Conservation (phyloP, 2,888 invertebrate genomes). For the Clivina fossor region DNA sequence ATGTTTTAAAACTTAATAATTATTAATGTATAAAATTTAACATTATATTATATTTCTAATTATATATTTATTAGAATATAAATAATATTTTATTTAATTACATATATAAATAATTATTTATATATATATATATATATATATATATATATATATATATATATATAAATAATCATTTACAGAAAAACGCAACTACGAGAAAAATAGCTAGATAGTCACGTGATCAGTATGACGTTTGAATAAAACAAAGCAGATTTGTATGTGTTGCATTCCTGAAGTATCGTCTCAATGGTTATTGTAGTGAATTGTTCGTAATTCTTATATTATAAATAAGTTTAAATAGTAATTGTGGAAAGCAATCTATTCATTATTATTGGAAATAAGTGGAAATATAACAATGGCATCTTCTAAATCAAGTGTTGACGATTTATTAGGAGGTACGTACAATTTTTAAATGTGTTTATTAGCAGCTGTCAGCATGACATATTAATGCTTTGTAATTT, state of each 20-base stretch:
- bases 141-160: no score
- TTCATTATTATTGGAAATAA: no score
- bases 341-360: conserved; percentile 12
- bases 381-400: conserved; percentile 46
- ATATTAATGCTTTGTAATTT: neutral
- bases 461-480: conserved; percentile 25
- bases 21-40: no score
- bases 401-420: conserved; percentile 52
- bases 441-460: conserved; percentile 10
- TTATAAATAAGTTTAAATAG: conserved; percentile 8
- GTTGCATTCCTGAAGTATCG: conserved; percentile 22
- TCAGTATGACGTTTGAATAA: conserved; percentile 25
- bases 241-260: conserved; percentile 24
- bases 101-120: no score
- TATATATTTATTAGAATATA: no score
- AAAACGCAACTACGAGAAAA: no score
- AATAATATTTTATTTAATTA: no score
- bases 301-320: conserved; percentile 18
- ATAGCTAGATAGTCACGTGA: conserved; percentile 27
- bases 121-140: no score
- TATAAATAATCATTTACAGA: no score
- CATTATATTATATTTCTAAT: no score
- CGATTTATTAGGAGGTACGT: conserved; percentile 52
- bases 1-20: no score
- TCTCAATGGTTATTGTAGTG: conserved; percentile 17